Evolutionary conservation across 2,888 invertebrate species (phyloP).

Genomic region (Drosophila hamatofila): DNA sequence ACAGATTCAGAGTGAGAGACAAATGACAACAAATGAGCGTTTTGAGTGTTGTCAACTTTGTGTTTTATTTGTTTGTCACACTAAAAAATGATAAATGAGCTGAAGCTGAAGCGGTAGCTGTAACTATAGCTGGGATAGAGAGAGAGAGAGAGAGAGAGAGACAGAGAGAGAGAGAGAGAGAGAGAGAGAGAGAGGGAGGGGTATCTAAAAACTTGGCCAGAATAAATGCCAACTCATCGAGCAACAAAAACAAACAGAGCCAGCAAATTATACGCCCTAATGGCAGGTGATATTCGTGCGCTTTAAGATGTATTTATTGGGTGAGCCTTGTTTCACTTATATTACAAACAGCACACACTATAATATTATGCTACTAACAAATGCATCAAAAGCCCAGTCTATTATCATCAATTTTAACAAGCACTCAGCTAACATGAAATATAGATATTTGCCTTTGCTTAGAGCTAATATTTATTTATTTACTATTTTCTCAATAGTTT

Average conservation of each 20-base stretch:
- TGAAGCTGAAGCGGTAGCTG: not conserved
- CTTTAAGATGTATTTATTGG: constrained; percentile 6
- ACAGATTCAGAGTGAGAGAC: constrained; percentile 43
- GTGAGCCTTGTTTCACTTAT: not conserved
- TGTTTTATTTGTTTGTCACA: constrained; percentile 61
- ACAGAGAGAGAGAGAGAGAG: not conserved
- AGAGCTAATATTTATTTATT: constrained; percentile 6
- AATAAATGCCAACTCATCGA: constrained; percentile 60
- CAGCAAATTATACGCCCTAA: constrained; percentile 69
- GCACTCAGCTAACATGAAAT: constrained; percentile 5
- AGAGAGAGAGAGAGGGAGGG: not conserved
- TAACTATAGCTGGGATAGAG: not conserved
- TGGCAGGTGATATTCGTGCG: constrained; percentile 48
- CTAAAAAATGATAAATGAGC: constrained; percentile 74
- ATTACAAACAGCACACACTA: not conserved
- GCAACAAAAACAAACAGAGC: constrained; percentile 29
- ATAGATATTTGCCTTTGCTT: constrained; percentile 14
- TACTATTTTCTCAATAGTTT: not conserved
- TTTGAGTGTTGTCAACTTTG: constrained; percentile 65
- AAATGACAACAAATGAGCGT: constrained; percentile 73
- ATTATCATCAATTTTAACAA: constrained; percentile 16
- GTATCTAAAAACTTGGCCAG: constrained; percentile 29
- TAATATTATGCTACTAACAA: constrained; percentile 16
- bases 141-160: not conserved
- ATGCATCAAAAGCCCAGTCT: not conserved